Evolutionary conservation across 2,113 vertebrate species (phyloP).

Genomic region (Gambusia affinis): DNA sequence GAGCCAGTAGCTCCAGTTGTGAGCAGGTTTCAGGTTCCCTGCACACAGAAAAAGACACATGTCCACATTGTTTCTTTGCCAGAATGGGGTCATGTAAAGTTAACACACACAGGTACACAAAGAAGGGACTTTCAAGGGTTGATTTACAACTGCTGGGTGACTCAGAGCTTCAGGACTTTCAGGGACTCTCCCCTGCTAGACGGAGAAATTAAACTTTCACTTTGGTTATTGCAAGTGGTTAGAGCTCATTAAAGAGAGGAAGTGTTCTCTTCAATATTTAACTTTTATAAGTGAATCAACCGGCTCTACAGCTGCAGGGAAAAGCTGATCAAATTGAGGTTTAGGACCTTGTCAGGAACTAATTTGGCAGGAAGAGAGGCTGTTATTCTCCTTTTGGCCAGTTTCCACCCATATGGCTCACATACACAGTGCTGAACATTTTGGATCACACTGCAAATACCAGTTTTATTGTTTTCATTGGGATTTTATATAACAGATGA

Average conservation of each 20-base stretch:
- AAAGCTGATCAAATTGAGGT: not conserved
- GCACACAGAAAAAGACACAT: conserved; percentile 4
- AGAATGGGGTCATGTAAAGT: conserved; percentile 28
- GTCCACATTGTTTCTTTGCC: conserved; percentile 31
- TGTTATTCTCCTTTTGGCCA: conserved; percentile 28
- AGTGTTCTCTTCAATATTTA: conserved; percentile 1
- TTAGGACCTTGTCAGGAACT: conserved; percentile 12
- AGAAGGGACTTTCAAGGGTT: conserved; percentile 17
- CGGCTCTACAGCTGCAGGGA: not conserved
- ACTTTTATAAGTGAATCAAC: conserved; percentile 28
- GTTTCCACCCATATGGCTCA: conserved; percentile 41
- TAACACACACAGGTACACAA: conserved; percentile 9
- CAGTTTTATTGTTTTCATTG: not conserved
- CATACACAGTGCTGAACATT: not conserved
- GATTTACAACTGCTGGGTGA: conserved; percentile 20
- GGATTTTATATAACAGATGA: not conserved
- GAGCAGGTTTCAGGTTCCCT: conserved; percentile 18
- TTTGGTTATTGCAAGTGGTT: conserved; percentile 23
- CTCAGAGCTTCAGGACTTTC: not conserved
- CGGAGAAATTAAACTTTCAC: conserved; percentile 22
- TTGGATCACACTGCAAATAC: not conserved
- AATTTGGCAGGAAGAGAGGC: conserved; percentile 10
- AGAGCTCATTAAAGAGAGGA: conserved; percentile 27
- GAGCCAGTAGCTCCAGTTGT: conserved; percentile 6
- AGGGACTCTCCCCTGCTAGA: not conserved